Conservation (phyloP, 2,888 invertebrate species). For the Netelia fuscicornis region DNA sequence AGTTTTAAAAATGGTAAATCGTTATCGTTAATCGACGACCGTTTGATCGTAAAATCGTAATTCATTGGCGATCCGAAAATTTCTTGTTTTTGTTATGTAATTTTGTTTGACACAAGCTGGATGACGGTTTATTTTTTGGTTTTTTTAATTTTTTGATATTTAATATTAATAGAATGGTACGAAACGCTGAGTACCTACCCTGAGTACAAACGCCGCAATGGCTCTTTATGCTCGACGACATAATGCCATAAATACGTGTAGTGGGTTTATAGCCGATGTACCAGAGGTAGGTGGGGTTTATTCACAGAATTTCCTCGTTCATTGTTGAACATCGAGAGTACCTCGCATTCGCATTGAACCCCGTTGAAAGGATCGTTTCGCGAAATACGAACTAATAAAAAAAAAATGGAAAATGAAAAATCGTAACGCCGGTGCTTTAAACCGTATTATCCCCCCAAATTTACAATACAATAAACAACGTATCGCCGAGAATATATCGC, state of each 20-base stretch:
- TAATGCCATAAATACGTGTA: background rate
- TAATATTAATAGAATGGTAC: too few relatives aligned
- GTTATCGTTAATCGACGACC: background rate
- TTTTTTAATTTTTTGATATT: too few relatives aligned
- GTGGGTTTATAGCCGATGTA: slow-evolving; percentile 25
- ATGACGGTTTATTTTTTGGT: too few relatives aligned
- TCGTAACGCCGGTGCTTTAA: background rate
- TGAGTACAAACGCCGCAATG: too few relatives aligned
- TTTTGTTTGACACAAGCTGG: too few relatives aligned
- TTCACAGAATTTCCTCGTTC: slow-evolving; percentile 35
- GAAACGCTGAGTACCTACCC: too few relatives aligned
- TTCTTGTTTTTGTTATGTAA: too few relatives aligned
- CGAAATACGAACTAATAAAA: slow-evolving; percentile 16
- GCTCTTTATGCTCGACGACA: too few relatives aligned
- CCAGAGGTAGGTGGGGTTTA: background rate
- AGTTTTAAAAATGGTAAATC: too few relatives aligned
- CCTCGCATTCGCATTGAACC: slow-evolving; percentile 12
- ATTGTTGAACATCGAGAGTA: slow-evolving; percentile 43
- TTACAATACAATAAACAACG: too few relatives aligned
- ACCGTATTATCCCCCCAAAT: background rate
- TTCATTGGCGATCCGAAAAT: too few relatives aligned
- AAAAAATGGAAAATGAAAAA: background rate
- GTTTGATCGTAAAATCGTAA: background rate
- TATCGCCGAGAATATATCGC: too few relatives aligned
- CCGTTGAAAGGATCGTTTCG: slow-evolving; percentile 7